Base-by-base conservation (phyloP, 37 sponge, comb jelly and placozoan genomes). In the Halisarca cf. caerulea region DNA sequence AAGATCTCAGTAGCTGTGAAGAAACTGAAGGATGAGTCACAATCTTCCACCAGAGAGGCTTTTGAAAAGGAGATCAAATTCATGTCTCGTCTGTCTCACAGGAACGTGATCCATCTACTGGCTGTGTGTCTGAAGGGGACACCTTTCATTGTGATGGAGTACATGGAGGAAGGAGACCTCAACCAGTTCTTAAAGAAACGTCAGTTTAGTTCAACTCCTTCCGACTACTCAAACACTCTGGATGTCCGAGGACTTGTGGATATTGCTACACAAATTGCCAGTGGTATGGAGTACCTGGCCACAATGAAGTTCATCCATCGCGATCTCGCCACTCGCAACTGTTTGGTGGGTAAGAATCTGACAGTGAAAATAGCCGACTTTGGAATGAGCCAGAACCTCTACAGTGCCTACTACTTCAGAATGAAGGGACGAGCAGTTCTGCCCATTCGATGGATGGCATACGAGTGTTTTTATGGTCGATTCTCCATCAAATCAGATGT, bases 121-220 rank as follows among this genome's bases (percentile, higher is more conserved):
- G 94, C 86, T 24, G 81, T 94, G 14, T 81, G 91, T 66, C 84
- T 38, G 17, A 53, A 59, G 47, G 57, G 41, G 0, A 64, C 37
- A 2, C 30, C 82, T 0, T 94, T 94, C 86, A 90, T 94, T 32
- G 80, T 95, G 66, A 95, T 95, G 88, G 96, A 95, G 83, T 95
- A 95, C 82, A 92, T 95, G 94, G 93, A 95, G 79, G 93, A 90
- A 54, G 94, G 94, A 73, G 96, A 96, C 64, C 84, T 96, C 38
- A 85, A 93, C 78, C 86, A 91, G 80, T 91, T 74, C 66, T 68
- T 96, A 34, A 59, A 93, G 80, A 84, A 89, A 24, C 79, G 79
- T 45, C 47, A 89, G 34, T 59, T 78, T 21, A 75, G 58, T 15
- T 15, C 88, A 71, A 53, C 84, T 15, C 55, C 53, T 33, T 66